Evolutionary conservation across 1,140 invertebrate genomes (phyloP).

Genomic region (Chrysoperla carnea): DNA sequence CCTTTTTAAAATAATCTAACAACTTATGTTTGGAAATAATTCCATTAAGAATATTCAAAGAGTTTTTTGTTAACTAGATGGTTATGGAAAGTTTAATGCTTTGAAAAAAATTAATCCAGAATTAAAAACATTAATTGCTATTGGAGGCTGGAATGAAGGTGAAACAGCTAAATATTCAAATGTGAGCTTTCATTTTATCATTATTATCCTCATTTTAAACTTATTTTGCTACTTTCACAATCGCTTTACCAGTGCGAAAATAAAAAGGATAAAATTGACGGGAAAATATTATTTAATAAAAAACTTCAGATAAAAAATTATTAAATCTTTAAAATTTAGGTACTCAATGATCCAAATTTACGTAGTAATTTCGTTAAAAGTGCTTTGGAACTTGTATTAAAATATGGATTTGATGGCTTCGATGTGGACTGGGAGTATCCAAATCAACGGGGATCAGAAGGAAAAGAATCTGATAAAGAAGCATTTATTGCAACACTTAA

Average conservation of each 20-base stretch:
- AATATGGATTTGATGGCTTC: constrained; percentile 64
- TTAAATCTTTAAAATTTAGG: no score
- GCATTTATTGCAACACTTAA: constrained; percentile 1
- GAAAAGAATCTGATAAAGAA: no score
- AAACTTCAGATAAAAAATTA: no score
- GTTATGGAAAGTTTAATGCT: constrained; percentile 22
- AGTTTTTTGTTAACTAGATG: neutral
- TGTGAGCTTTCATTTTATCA: constrained; percentile 15
- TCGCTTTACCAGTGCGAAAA: no score
- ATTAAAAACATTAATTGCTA: constrained; percentile 41
- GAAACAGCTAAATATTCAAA: constrained; percentile 42
- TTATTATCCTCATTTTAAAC: no score
- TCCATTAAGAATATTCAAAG: constrained; percentile 9
- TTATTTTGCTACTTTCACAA: no score
- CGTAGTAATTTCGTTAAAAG: constrained; percentile 18
- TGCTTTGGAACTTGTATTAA: constrained; percentile 23
- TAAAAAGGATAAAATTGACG: no score
- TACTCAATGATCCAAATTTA: no score
- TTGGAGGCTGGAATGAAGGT: constrained; percentile 62
- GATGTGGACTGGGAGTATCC: constrained; percentile 81
- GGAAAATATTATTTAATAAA: no score
- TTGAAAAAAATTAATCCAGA: constrained; percentile 38
- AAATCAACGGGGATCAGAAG: no score
- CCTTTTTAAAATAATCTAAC: constrained; percentile 7
- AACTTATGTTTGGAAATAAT: no score